Evolutionary conservation across 2,797 vertebrate genomes (phyloP).

Genomic region (Crax fasciolata): DNA sequence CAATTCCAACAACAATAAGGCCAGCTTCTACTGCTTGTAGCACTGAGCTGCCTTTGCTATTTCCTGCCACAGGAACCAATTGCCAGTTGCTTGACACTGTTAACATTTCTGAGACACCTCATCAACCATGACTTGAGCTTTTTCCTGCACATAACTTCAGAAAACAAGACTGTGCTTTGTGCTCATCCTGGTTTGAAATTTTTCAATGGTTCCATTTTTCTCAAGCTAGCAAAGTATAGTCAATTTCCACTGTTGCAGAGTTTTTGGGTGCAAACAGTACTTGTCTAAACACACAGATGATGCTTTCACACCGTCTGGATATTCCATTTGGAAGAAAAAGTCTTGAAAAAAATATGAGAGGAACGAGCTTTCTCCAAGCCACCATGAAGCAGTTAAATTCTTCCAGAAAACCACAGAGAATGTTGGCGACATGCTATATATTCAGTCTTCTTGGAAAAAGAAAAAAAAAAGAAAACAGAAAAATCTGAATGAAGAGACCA

Average conservation of each 20-base stretch:
- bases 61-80: slow-evolving; percentile 51
- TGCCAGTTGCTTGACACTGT: slow-evolving; percentile 31
- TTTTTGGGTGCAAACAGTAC: not conserved
- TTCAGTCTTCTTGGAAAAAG: not conserved
- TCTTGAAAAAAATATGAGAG: not conserved
- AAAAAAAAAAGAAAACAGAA: not conserved
- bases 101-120: slow-evolving; percentile 50
- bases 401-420: slow-evolving; percentile 45
- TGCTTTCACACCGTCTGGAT: not conserved
- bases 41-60: not conserved
- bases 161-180: slow-evolving; percentile 54
- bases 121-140: slow-evolving; percentile 27
- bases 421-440: not conserved
- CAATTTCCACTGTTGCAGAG: not conserved
- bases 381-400: slow-evolving; percentile 43
- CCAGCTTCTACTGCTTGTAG: slow-evolving; percentile 3
- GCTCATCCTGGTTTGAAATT: slow-evolving; percentile 33
- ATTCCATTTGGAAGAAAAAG: not conserved
- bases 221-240: not conserved
- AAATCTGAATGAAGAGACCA: slow-evolving; percentile 42
- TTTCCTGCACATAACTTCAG: not conserved
- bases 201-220: slow-evolving; percentile 46
- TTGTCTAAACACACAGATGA: not conserved
- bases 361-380: not conserved
- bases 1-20: slow-evolving; percentile 5